Evolutionary conservation across 2,113 vertebrate species (phyloP).

Genomic region (Eolophus roseicapilla): DNA sequence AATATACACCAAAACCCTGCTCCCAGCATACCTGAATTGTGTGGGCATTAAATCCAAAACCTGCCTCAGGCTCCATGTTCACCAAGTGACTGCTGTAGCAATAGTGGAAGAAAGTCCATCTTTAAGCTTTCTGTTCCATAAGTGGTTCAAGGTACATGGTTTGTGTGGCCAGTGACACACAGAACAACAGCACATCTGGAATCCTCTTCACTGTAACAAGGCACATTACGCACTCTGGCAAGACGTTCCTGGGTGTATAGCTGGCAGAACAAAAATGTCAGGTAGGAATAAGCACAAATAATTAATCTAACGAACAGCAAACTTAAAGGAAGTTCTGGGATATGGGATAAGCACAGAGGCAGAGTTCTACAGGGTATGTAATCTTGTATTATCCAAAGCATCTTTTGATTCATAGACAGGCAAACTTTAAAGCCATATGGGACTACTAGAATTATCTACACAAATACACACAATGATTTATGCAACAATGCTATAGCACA

Average conservation of each 20-base stretch:
- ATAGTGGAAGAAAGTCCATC: not conserved
- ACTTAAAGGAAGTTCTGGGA: not conserved
- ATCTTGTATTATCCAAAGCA: not conserved
- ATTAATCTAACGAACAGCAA: not conserved
- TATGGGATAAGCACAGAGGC: not conserved
- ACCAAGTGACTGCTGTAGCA: not conserved
- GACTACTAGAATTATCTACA: not conserved
- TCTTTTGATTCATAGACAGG: not conserved
- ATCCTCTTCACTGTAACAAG: not conserved
- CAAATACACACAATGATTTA: not conserved
- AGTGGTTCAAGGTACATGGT: not conserved
- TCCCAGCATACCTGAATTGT: not conserved
- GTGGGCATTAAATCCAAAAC: not conserved
- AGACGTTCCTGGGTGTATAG: not conserved
- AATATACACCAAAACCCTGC: not conserved
- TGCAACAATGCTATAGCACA: not conserved
- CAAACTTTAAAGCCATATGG: not conserved
- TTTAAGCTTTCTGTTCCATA: not conserved
- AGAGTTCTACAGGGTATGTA: not conserved
- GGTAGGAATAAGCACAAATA: not conserved
- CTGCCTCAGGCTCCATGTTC: not conserved
- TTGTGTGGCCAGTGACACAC: accelerated
- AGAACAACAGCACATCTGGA: not conserved
- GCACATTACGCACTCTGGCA: accelerated
- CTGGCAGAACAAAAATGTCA: not conserved